These are phyloP conservation scores for Zosterops japonicus DNA, from an alignment of 2,113 vertebrate genomes.

Conservation along the genomic window DNA sequence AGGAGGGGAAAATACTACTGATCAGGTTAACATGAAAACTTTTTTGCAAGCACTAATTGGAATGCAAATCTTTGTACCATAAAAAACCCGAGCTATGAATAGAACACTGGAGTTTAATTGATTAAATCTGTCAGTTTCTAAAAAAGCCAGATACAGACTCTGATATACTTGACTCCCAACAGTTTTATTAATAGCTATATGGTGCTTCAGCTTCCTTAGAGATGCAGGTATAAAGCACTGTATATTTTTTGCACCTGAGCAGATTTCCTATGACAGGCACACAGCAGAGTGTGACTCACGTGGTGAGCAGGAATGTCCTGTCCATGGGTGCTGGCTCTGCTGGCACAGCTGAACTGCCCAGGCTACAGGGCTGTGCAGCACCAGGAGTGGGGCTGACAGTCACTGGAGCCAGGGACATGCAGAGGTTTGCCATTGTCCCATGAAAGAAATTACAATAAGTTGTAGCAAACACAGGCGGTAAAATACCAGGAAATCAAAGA, in stretches of 20 bases:
- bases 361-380: not conserved
- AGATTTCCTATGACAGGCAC: not conserved
- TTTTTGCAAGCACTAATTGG: constrained; percentile 40
- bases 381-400: not conserved
- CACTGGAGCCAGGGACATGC: not conserved
- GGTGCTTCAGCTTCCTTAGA: constrained; percentile 1
- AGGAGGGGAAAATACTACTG: constrained; percentile 33
- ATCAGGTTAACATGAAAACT: constrained; percentile 45
- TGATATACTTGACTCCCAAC: constrained; percentile 11
- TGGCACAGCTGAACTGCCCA: not conserved
- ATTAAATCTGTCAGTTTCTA: constrained; percentile 55
- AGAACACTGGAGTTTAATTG: constrained; percentile 51
- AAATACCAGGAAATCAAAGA: not conserved
- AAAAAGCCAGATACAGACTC: not conserved
- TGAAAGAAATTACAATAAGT: not conserved
- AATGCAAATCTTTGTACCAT: constrained; percentile 65
- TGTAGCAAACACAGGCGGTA: accelerated
- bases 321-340: not conserved
- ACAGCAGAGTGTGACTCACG: not conserved
- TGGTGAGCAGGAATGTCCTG: not conserved
- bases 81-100: constrained; percentile 51
- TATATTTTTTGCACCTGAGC: not conserved
- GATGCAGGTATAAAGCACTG: not conserved
- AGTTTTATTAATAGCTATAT: constrained; percentile 19
- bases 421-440: not conserved